A percentile compares a stretch with the other conserved stretches of the same genome.
phyloP scores from a whole-genome alignment of 2,797 vertebrate genomes.

The Lagorchestes hirsutus region DNA sequence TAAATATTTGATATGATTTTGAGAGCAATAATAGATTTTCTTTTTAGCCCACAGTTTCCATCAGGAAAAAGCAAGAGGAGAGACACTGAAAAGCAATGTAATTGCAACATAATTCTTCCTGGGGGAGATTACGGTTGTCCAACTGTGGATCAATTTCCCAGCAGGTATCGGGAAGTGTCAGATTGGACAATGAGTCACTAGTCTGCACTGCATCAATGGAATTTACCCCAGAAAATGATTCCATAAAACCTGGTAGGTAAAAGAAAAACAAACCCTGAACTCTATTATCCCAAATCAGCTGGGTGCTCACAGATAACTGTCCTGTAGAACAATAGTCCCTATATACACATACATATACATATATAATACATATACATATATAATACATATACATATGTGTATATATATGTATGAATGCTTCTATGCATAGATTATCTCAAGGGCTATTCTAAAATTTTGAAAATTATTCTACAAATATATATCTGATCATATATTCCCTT shows the following conservation, averaged over 20 bases:
- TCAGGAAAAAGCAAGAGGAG: slow-evolving; percentile 66
- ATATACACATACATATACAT: neutral
- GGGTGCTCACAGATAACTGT: slow-evolving; percentile 1
- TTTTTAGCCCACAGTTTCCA: slow-evolving; percentile 76
- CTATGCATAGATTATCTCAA: neutral
- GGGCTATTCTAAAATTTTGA: neutral
- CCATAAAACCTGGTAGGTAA: slow-evolving; percentile 20
- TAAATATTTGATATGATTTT: slow-evolving; percentile 84
- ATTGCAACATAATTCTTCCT: slow-evolving; percentile 78
- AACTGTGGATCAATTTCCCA: slow-evolving; percentile 65
- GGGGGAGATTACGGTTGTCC: slow-evolving; percentile 66
- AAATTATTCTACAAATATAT: neutral
- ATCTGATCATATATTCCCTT: neutral
- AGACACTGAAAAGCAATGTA: slow-evolving; percentile 66
- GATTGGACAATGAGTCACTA: slow-evolving; percentile 35
- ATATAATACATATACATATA: neutral
- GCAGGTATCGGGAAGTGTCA: neutral
- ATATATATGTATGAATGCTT: neutral
- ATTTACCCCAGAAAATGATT: neutral
- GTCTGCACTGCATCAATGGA: slow-evolving; percentile 22
- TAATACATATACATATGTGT: neutral
- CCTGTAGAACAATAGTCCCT: slow-evolving; percentile 8
- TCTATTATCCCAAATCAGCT: slow-evolving; percentile 25
- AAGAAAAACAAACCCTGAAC: slow-evolving; percentile 41
- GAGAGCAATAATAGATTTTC: slow-evolving; percentile 81